Percentiles rank a stretch among this genome's conserved stretches.
phyloP scores from a whole-genome alignment of 1,140 invertebrate genomes.

The Aphelenchoides besseyi region DNA sequence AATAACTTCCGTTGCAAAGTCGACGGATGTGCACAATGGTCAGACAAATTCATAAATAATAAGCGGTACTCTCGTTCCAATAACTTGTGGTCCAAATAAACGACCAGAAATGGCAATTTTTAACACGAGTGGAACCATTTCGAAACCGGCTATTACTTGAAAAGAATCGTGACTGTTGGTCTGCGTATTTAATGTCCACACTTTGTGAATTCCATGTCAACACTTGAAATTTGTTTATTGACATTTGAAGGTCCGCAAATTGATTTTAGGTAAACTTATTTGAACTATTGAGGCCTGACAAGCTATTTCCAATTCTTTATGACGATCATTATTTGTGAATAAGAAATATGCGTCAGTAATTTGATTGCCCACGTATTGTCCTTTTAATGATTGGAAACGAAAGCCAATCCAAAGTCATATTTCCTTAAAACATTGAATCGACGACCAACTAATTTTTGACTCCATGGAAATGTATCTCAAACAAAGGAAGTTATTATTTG shows the following conservation, averaged over 20 bases:
- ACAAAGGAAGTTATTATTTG: background rate
- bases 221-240: no score
- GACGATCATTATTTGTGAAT: no score
- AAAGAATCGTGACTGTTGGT: background rate
- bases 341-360: no score
- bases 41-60: background rate
- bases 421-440: no score
- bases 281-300: no score
- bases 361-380: no score
- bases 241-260: no score
- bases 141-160: background rate
- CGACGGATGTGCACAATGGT: no score
- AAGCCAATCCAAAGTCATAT: background rate
- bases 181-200: background rate
- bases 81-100: background rate
- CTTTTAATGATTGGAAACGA: background rate
- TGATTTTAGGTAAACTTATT: no score
- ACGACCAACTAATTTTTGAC: no score
- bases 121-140: background rate
- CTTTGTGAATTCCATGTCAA: no score
- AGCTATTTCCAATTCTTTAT: no score
- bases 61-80: background rate
- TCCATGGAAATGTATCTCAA: background rate
- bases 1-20: background rate
- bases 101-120: background rate